These are phyloP conservation scores for Enteromius viviparus DNA, from an alignment of 2,797 vertebrate genomes.

Conservation along the genomic window DNA sequence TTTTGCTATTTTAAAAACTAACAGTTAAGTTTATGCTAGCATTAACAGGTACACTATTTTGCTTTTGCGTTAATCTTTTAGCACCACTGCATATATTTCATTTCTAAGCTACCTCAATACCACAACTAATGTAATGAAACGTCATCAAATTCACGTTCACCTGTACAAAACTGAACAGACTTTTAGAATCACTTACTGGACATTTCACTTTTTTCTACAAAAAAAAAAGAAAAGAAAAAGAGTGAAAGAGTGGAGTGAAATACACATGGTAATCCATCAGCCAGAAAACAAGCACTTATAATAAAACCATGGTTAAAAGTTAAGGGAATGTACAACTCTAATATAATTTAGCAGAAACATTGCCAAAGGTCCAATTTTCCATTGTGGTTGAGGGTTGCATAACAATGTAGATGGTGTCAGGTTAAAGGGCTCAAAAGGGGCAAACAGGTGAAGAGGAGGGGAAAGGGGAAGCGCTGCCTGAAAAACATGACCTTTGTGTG, in stretches of 20 bases:
- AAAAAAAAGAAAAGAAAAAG: not conserved
- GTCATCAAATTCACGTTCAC: not conserved
- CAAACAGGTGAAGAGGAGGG: conserved; percentile 26
- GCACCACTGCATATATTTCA: not conserved
- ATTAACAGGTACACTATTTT: not conserved
- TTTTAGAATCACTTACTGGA: not conserved
- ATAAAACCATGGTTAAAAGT: not conserved
- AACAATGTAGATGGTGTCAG: conserved; percentile 32
- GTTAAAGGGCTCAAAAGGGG: conserved; percentile 21
- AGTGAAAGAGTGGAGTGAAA: not conserved
- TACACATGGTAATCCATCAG: not conserved
- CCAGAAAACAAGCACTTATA: not conserved
- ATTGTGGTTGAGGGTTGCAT: conserved; percentile 15
- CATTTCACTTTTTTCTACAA: not conserved
- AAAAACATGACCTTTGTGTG: conserved; percentile 58
- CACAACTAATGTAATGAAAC: not conserved
- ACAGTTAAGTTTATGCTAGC: not conserved
- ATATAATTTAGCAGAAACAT: not conserved
- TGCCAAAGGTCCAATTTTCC: not conserved
- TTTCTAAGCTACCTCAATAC: not conserved
- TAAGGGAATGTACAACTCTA: not conserved
- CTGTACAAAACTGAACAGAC: not conserved
- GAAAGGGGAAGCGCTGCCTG: conserved; percentile 14
- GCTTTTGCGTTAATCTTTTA: not conserved
- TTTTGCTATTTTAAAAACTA: not conserved